Conservation (phyloP, 2,888 invertebrate species). For the Chloromyia formosa region DNA sequence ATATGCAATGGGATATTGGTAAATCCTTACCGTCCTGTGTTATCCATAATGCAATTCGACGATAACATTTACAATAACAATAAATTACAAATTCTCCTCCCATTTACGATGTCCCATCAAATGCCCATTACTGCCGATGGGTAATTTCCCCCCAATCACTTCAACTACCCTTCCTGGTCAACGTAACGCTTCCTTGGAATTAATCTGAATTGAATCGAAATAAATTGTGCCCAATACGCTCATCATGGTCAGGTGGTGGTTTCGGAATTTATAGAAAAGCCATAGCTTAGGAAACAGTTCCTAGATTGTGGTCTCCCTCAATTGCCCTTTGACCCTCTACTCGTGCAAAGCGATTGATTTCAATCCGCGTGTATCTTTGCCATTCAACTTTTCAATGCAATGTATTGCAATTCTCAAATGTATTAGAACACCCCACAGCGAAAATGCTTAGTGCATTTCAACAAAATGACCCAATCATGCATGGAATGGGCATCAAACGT, state of each 20-base stretch:
- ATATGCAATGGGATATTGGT: no score
- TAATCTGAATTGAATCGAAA: not conserved
- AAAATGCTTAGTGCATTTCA: not conserved
- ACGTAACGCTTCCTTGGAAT: not conserved
- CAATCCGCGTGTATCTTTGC: not conserved
- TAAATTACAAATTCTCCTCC: no score
- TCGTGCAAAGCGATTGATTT: no score
- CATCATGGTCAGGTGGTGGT: constrained; percentile 26
- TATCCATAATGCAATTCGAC: no score
- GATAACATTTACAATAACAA: no score
- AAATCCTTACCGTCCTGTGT: no score
- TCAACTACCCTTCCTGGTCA: no score
- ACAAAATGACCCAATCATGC: not conserved
- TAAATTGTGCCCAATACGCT: constrained; percentile 14
- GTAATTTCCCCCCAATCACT: no score
- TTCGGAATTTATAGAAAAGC: constrained; percentile 8
- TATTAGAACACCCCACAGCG: not conserved
- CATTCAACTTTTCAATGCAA: no score
- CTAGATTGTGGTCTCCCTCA: not conserved
- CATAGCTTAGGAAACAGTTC: not conserved
- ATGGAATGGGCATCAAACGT: not conserved
- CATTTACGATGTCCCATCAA: no score
- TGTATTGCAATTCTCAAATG: not conserved
- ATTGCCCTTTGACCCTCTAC: no score
- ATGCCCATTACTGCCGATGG: no score